These are phyloP conservation scores for Cerastoderma edule DNA, from an alignment of 2,888 invertebrate genomes.

Conservation along the genomic window DNA sequence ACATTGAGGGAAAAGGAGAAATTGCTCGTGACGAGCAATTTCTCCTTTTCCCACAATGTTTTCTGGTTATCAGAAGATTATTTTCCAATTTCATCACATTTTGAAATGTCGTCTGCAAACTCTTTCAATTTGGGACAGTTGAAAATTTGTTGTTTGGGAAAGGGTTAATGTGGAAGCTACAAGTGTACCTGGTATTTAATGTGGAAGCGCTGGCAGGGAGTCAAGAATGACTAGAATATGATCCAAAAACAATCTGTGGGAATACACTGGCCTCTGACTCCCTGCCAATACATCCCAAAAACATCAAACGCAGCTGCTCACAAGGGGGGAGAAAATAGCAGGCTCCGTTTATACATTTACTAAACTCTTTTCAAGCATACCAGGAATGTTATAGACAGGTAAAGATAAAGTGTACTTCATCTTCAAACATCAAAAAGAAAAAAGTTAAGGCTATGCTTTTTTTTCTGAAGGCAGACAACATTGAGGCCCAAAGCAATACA, in stretches of 20 bases:
- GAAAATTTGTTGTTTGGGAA: not conserved
- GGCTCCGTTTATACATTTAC: not conserved
- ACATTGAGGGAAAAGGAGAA: no score
- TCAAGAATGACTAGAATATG: conserved; percentile 8
- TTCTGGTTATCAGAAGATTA: no score
- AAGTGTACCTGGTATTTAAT: no score
- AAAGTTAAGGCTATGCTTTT: no score
- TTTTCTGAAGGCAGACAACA: no score
- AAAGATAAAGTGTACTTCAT: not conserved
- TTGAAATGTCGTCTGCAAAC: no score
- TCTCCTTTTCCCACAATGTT: no score
- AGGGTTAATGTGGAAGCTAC: not conserved
- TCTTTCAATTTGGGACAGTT: not conserved
- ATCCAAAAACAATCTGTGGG: conserved; percentile 18
- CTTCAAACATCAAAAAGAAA: not conserved
- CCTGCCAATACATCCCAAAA: conserved; percentile 7
- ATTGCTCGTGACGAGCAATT: no score
- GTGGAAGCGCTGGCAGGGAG: not conserved
- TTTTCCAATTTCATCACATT: no score
- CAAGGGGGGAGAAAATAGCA: not conserved
- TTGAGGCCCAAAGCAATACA: no score
- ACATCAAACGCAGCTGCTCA: conserved; percentile 11
- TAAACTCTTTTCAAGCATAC: not conserved
- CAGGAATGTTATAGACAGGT: not conserved
- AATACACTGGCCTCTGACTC: conserved; percentile 12